Base-by-base conservation (phyloP, 2,888 invertebrate genomes). In the Bellardia bayeri region DNA sequence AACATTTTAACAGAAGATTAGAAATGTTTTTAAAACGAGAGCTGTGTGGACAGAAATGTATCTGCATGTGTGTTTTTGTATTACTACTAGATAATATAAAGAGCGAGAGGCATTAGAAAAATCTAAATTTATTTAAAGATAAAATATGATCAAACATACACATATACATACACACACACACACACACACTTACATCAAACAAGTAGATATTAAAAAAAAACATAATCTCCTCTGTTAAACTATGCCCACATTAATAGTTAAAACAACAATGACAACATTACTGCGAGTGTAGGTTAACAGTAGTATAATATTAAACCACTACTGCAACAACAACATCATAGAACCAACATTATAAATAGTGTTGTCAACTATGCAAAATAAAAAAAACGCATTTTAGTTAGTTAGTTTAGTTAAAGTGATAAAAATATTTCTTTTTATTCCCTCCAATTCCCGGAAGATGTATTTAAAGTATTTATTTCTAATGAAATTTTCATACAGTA, bases 1-100 rank as follows among this genome's bases (percentile, higher is more conserved):
- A 76, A 78, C 61, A 58, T 71, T 69, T 80, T 40, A 56, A 69
- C 63, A 80, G 45, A 54, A 75, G 74, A 85, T 85, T 85, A 80
- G 80, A 80, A 80, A 75, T 37, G 23, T 64, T 11, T 37, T 58
- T 64, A n/a, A 61, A 79, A 72, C 49, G 82, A 74, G 74, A 82
- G 49, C 63, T 71, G 16, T n/a, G 13, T 58, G 54, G 33, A 6
- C 33, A 69, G 8, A 0, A 69, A 0, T 61, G 23, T 30, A 40
- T 78, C 14, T 51, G 23, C 1, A 23, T 23, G 4, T 74, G 64
- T 61, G 14, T 78, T 23, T 45, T n/a, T 23, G 30, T 37, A 37
- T 6, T 69, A 63, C 40, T 71, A 54, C 4, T 16, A 30, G 14
- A 33, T 30, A 61, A 37, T 68, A 37, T 68, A 75, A 68, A 82